Base-by-base conservation (phyloP, 2,797 vertebrate genomes). In the Enteromius unitaeniatus region DNA sequence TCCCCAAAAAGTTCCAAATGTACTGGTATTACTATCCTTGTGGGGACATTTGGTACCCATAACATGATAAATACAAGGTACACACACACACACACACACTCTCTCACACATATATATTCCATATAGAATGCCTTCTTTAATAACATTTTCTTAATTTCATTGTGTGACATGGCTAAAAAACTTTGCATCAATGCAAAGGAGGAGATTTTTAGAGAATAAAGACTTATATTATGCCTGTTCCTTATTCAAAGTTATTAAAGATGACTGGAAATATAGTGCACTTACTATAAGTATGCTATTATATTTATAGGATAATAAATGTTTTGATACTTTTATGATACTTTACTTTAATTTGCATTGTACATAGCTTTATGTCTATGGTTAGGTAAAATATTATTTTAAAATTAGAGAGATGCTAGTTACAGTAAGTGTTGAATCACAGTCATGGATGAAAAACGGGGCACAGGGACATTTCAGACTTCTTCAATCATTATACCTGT, bases 391-490 rank as follows among this genome's bases (percentile, higher is more conserved):
- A 45, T 70, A 45, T 79, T 31, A 26, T 23, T 76, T 23, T 62
- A 62, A 90, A 92, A 93, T 89, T 92, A 89, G 86, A 89, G 78
- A 87, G 88, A 88, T 81, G 86, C 60, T 85, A 90, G 89, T 89
- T 88, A 28, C 28, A 28, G 28, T 28, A 91, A 92, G 93, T 92
- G 87, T 88, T 87, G 15, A 26, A 26, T 14, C 23, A 60, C 34
- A 84, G 87, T 90, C 88, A 85, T 19, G 88, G 89, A 92, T 93
- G 91, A 93, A 91, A 93, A 92, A 94, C 91, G 87, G 87, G 87
- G 84, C 89, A 88, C 90, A 91, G 91, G 90, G 91, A 91, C 90
- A 86, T 64, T 89, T 89, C 90, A 90, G 85, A 78, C 78, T 85
- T 84, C 62, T 91, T 89, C 88, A 91, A 91, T 93, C 84, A 93